These are phyloP conservation scores for Campoletis raptor DNA, from an alignment of 2,888 invertebrate genomes.

Conservation along the genomic window DNA sequence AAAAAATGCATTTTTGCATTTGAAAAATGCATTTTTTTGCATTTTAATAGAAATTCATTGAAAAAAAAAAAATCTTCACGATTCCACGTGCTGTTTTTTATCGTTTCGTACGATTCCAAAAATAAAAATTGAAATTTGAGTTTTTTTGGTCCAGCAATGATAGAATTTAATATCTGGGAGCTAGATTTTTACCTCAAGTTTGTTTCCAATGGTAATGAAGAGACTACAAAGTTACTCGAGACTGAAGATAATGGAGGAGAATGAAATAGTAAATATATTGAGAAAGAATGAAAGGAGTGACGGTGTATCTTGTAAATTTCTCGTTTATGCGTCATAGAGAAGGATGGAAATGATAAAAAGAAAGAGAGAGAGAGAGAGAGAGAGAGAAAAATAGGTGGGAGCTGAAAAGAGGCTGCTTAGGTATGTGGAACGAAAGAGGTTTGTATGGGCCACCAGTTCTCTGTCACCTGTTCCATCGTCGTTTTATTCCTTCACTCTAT, in stretches of 20 bases:
- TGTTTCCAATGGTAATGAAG: constrained; percentile 8
- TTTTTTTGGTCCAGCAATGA: neutral
- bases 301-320: constrained; percentile 47
- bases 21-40: neutral
- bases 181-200: neutral
- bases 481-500: constrained; percentile 3
- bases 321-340: constrained; percentile 51
- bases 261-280: constrained; percentile 12
- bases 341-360: constrained; percentile 18
- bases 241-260: neutral
- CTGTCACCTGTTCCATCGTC: constrained; percentile 71
- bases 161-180: neutral
- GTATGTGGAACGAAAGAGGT: constrained; percentile 64
- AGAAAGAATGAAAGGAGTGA: constrained; percentile 24
- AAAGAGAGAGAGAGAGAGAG: neutral
- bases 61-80: neutral
- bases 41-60: neutral
- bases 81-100: neutral
- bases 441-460: constrained; percentile 42
- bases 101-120: neutral
- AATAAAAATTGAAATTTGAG: neutral
- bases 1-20: neutral
- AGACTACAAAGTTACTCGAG: neutral
- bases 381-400: constrained; percentile 23
- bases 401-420: constrained; percentile 46